phyloP scores from a whole-genome alignment of 37 sponge, comb jelly and placozoan genomes.

The Oscarella lobularis region DNA sequence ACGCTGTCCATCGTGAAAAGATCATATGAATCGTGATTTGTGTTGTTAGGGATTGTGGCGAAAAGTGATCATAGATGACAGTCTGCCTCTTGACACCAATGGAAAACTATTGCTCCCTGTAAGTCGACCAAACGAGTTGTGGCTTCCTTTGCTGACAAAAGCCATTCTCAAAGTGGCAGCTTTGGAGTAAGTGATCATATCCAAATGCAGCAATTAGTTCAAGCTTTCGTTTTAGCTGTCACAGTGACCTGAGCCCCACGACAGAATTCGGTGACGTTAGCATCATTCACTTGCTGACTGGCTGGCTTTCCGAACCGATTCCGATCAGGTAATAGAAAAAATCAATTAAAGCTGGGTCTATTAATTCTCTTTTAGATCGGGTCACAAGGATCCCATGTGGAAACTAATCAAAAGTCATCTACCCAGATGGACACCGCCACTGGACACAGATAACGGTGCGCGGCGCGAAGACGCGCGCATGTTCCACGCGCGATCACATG shows the following conservation, averaged over 20 bases:
- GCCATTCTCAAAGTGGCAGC: slow-evolving; percentile 80
- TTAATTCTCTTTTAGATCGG: background rate
- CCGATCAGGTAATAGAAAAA: slow-evolving; percentile 9
- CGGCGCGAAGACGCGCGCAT: no score
- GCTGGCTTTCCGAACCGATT: slow-evolving; percentile 55
- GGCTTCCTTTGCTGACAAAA: slow-evolving; percentile 78
- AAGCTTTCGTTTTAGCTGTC: no score
- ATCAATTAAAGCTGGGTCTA: background rate
- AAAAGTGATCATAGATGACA: slow-evolving; percentile 80
- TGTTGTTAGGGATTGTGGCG: slow-evolving; percentile 79
- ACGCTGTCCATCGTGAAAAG: slow-evolving; percentile 9
- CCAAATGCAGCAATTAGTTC: no score
- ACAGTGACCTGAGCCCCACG: slow-evolving; percentile 3
- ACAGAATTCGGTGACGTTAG: slow-evolving; percentile 55
- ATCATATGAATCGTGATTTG: background rate
- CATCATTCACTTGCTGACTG: slow-evolving; percentile 73
- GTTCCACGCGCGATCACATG: no score
- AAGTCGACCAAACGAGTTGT: slow-evolving; percentile 56
- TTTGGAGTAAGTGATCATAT: slow-evolving; percentile 76
- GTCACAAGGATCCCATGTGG: background rate
- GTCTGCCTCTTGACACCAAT: slow-evolving; percentile 48
- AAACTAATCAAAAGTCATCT: background rate
- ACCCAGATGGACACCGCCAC: slow-evolving; percentile 8
- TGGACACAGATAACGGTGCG: no score
- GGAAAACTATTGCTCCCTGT: slow-evolving; percentile 50